Base-by-base conservation (phyloP, 2,113 vertebrate genomes). In the Xenopus laevis region DNA sequence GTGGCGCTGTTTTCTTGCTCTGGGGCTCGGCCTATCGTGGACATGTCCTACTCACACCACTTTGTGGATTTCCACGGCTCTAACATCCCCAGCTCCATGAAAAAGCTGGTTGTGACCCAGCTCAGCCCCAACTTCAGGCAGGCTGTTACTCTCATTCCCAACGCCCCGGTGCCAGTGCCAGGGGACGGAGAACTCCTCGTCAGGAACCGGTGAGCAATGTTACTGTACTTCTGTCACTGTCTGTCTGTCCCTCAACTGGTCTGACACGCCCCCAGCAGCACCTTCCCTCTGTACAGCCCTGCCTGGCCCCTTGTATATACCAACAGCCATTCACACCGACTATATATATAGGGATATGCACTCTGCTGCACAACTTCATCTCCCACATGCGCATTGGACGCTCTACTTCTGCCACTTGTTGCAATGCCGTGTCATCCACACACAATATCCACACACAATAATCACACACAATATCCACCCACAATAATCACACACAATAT, bases 11-110 rank as follows among this genome's bases (percentile, higher is more conserved):
- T 78, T 21, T 47, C 58, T 76, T 77, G 78, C 77, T 82, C 6
- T 40, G 8, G 33, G 33, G 33, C 86, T 68, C 91, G 95, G 74
- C 81, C 81, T 84, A 92, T 96, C 85, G 84, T 98, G 86, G 95
- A 96, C 79, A 85, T 92, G 93, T 98, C 96, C 76, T 97, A 94
- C 87, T 92, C 94, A 3, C 87, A 90, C 74, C 94, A 95, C 89
- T 97, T 98, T 87, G 91, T 96, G 94, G 96, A 98, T 90, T 95
- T 94, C 78, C 87, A 90, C 79, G 92, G 93, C 79, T 95, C 94
- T 44, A 89, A 92, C 78, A 95, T 97, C 84, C 92, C 95, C 82
- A 87, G 84, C 85, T 74, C 79, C 78, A 95, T 95, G 94, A 93
- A 89, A 80, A 96, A 96, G 88, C 92, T 96, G 87, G 84, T 93